phyloP scores from a whole-genome alignment of 1,140 invertebrate genomes.

The Reticulitermes speratus region DNA sequence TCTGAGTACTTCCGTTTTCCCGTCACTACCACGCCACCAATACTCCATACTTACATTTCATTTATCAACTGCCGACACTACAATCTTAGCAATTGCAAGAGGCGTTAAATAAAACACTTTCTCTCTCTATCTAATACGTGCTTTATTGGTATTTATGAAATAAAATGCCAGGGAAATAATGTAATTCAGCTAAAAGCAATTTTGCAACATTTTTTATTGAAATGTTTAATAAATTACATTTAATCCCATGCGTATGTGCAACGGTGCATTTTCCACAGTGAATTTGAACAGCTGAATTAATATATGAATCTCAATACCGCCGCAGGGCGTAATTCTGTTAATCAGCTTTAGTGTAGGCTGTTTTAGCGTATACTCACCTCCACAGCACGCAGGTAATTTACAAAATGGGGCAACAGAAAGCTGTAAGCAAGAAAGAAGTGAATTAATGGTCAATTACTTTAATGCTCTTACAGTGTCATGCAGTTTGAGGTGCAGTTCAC shows the following conservation, averaged over 20 bases:
- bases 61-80: too few relatives aligned
- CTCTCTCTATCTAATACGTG: too few relatives aligned
- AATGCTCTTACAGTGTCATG: neutral
- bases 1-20: too few relatives aligned
- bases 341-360: neutral
- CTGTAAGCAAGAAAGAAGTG: neutral
- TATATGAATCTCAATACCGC: neutral
- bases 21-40: too few relatives aligned
- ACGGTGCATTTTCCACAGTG: neutral
- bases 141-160: too few relatives aligned
- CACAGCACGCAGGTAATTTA: neutral
- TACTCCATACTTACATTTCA: too few relatives aligned
- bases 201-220: too few relatives aligned
- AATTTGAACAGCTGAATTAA: neutral
- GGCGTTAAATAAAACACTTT: too few relatives aligned
- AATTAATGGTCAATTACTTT: neutral
- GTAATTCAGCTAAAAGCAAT: too few relatives aligned
- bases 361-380: neutral
- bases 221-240: too few relatives aligned
- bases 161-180: too few relatives aligned
- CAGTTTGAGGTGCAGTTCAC: neutral
- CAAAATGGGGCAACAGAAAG: neutral
- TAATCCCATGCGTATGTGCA: neutral
- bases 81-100: too few relatives aligned
- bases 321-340: neutral